Conservation (phyloP, 30 jellyfish, hydroid and myxozoan species). For the Hydractinia echinata region DNA sequence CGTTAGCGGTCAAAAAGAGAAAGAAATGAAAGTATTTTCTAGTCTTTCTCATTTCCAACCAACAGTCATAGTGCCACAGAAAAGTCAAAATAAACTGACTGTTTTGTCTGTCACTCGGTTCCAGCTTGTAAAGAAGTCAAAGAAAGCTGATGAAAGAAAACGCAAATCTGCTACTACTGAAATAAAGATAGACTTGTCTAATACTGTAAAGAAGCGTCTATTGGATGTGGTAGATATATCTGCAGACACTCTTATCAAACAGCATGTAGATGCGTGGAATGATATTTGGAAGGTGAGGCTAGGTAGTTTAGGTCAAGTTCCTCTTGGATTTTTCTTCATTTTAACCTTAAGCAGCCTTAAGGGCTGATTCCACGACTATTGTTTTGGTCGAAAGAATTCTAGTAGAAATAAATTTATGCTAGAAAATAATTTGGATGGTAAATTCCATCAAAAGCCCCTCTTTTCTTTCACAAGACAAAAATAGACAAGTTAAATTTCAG, state of each 20-base stretch:
- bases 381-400: too few species aligned
- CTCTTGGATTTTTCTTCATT: too few species aligned
- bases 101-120: constrained; percentile 16
- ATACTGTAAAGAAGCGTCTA: not conserved
- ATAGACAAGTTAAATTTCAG: too few species aligned
- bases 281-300: constrained; percentile 37
- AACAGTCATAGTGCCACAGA: constrained; percentile 23
- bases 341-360: too few species aligned
- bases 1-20: not conserved
- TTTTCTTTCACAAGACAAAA: too few species aligned
- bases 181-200: not conserved
- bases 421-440: too few species aligned
- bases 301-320: too few species aligned
- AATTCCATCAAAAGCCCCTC: too few species aligned
- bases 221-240: constrained; percentile 6
- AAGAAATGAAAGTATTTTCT: constrained; percentile 16
- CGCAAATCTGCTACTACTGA: constrained; percentile 20
- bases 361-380: too few species aligned
- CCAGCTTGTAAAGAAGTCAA: not conserved
- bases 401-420: too few species aligned
- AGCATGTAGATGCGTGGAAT: constrained; percentile 36
- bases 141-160: constrained; percentile 6
- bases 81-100: constrained; percentile 26
- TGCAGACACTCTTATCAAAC: constrained; percentile 1
- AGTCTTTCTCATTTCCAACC: constrained; percentile 28